Evolutionary conservation across 2,888 invertebrate genomes (phyloP).

Genomic region (Branchipolynoe longqiensis): DNA sequence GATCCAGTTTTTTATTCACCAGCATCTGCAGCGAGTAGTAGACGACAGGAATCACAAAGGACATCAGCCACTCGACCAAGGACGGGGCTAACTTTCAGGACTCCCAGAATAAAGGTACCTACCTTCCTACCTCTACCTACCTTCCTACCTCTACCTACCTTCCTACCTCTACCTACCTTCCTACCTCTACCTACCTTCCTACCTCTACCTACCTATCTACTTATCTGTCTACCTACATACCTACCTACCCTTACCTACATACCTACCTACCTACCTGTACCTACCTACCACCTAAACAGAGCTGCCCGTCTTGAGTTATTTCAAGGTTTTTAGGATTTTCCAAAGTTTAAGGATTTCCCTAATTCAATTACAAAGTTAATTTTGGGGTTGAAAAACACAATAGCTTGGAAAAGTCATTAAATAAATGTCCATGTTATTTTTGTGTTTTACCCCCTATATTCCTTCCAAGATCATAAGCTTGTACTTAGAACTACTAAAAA

Average conservation of each 20-base stretch:
- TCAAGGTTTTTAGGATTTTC: too few relatives aligned
- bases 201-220: not conserved
- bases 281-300: too few relatives aligned
- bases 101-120: slow-evolving; percentile 2
- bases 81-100: not conserved
- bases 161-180: not conserved
- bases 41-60: not conserved
- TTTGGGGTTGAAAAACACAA: too few relatives aligned
- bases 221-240: not conserved
- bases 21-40: slow-evolving; percentile 2
- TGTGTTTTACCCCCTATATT: too few relatives aligned
- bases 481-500: too few relatives aligned
- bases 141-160: not conserved
- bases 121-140: not conserved
- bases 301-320: too few relatives aligned
- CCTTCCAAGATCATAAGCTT: too few relatives aligned
- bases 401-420: too few relatives aligned
- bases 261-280: not conserved
- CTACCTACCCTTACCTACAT: not conserved
- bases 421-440: too few relatives aligned
- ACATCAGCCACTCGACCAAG: not conserved
- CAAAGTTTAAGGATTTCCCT: too few relatives aligned
- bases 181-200: not conserved
- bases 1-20: not conserved
- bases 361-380: too few relatives aligned